These are phyloP conservation scores for Eurois occulta DNA, from an alignment of 2,888 invertebrate species.

Conservation along the genomic window DNA sequence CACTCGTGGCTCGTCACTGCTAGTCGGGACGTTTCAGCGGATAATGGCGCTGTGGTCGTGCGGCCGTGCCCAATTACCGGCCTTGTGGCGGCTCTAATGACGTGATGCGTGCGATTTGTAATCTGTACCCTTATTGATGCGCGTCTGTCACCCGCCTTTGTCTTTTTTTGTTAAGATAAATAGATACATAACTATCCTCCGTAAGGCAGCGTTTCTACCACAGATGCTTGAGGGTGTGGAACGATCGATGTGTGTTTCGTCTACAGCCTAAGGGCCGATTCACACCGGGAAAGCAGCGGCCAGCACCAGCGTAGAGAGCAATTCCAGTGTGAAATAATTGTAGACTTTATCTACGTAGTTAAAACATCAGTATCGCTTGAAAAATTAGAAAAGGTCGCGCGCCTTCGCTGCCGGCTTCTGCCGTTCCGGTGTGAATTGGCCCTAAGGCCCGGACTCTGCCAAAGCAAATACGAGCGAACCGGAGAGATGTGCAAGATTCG, in stretches of 20 bases:
- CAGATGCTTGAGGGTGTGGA: neutral
- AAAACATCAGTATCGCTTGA: no score
- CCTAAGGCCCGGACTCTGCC: neutral
- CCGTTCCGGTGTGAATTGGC: no score
- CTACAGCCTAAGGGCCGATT: neutral
- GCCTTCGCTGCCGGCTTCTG: no score
- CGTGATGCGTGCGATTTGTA: conserved; percentile 54
- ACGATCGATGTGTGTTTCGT: neutral
- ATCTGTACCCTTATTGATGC: conserved; percentile 50
- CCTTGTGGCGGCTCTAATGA: conserved; percentile 53
- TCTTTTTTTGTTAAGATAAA: conserved; percentile 13
- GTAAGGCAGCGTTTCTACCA: neutral
- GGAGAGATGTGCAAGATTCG: neutral
- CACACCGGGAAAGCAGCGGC: no score
- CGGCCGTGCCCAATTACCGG: conserved; percentile 59
- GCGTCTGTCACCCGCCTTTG: conserved; percentile 25
- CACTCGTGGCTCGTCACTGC: conserved; percentile 8
- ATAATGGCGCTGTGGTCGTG: conserved; percentile 44
- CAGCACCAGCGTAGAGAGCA: no score
- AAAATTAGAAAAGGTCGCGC: no score
- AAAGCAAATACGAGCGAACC: neutral
- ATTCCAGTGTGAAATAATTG: no score
- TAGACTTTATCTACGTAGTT: no score
- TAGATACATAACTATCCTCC: neutral
- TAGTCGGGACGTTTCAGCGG: conserved; percentile 34